These are phyloP conservation scores for Alces alces DNA, from an alignment of 2,113 vertebrate species.

Conservation along the genomic window DNA sequence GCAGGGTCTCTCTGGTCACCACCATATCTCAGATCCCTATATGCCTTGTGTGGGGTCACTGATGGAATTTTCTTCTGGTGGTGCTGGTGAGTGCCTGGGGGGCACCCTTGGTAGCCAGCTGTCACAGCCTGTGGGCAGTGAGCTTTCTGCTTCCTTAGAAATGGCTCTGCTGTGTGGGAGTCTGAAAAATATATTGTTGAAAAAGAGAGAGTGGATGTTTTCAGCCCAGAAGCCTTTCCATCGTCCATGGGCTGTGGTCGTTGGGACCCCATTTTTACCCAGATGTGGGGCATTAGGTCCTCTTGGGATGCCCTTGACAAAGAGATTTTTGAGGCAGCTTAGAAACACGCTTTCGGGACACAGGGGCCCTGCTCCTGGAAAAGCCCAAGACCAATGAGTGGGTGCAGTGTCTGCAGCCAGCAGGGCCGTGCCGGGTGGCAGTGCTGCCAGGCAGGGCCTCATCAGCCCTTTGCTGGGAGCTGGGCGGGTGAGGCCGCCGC, in stretches of 20 bases:
- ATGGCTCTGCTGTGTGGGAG: background rate
- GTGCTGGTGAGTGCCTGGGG: background rate
- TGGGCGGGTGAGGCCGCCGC: background rate
- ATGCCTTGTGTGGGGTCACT: background rate
- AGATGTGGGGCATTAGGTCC: background rate
- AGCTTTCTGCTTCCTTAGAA: background rate
- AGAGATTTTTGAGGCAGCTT: background rate
- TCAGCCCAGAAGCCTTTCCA: background rate
- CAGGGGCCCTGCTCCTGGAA: background rate
- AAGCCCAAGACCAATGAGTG: background rate
- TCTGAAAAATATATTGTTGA: background rate
- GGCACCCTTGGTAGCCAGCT: background rate
- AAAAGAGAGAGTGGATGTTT: background rate
- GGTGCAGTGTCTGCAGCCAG: background rate
- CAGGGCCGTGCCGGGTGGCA: background rate
- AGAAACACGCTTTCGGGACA: background rate
- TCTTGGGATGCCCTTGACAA: background rate
- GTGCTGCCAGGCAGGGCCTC: background rate
- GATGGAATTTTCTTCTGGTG: background rate
- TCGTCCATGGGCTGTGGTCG: fast-evolving
- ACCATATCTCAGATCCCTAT: background rate
- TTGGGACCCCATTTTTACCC: background rate
- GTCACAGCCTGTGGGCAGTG: background rate
- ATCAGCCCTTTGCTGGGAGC: background rate
- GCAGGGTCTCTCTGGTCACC: background rate